Base-by-base conservation (phyloP, 2,797 vertebrate species). In the Apogon hyalosoma region DNA sequence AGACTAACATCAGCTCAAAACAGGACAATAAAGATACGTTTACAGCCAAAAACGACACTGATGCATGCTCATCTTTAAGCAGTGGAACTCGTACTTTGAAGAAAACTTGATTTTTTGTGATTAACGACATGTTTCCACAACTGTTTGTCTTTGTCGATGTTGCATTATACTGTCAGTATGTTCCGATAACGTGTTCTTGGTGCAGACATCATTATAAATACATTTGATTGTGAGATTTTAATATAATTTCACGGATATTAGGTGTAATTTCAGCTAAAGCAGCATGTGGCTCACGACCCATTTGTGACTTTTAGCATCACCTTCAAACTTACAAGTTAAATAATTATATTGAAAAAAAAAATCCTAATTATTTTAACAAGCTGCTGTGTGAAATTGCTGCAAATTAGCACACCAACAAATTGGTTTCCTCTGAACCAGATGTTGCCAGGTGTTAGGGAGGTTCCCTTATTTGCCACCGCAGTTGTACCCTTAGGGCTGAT, bases 341-440 rank as follows among this genome's bases (percentile, higher is more conserved):
- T 40, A 47, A 19, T 18, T 15, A 7, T 41, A 36, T 7, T 15
- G 59, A 8, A 46, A 6, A n/a, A 19, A 69, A 12, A 42, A 56
- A 24, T 14, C 40, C 11, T 18, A 31, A 63, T 61, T 28, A 56
- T 52, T 53, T 46, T 2, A 67, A 71, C 41, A 36, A 45, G 47
- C 65, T 63, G 58, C 59, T 6, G 15, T 57, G 40, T 52, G 56
- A 75, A 41, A 49, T 43, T 13, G 42, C 47, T 38, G 5, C 47
- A 75, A 57, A 63, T 45, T 15, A 52, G 16, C 36, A 14, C 3
- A 5, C 45, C 66, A 73, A 78, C 77, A 73, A 66, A 84, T 66
- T 40, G 60, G 65, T 75, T 82, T 77, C 73, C 71, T 73, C 16
- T 7, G 24, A 70, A 75, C 42, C 84, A 88, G 84, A 80, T 79